phyloP scores from a whole-genome alignment of 2,113 vertebrate genomes.

The Heptranchias perlo region DNA sequence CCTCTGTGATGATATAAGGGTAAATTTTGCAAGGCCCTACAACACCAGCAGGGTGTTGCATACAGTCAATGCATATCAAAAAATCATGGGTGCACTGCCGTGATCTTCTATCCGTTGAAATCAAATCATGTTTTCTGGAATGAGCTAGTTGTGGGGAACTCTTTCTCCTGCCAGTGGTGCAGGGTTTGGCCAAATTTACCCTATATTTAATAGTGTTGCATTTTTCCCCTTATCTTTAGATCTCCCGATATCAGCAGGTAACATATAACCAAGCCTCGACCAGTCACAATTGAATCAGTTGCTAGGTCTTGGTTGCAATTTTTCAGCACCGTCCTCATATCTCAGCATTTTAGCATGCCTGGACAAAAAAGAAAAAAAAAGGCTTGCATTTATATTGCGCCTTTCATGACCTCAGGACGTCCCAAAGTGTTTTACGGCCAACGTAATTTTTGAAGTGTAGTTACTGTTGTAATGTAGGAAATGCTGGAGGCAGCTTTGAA shows the following conservation, averaged over 20 bases:
- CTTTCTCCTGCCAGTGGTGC: background rate
- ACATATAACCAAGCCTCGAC: background rate
- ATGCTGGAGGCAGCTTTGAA: no score
- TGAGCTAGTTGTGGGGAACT: background rate
- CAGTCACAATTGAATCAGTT: no score
- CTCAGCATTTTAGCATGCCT: background rate
- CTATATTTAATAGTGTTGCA: background rate
- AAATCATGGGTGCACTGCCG: background rate
- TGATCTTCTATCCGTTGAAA: background rate
- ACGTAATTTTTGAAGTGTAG: no score
- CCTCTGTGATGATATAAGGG: background rate
- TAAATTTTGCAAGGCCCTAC: background rate
- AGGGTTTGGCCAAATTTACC: background rate
- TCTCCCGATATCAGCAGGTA: background rate
- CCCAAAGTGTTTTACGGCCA: no score
- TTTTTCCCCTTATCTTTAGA: background rate
- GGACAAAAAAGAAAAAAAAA: no score
- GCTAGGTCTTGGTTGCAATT: background rate
- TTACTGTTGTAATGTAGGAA: no score
- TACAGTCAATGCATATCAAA: background rate
- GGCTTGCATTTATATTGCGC: no score
- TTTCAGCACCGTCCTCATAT: background rate
- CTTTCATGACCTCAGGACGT: no score
- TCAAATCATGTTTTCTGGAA: background rate
- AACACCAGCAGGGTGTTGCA: background rate